Evolutionary conservation across 2,113 vertebrate genomes (phyloP), one percentile per base, ranked within the genome.

Genomic region (Melierax canorus): DNA sequence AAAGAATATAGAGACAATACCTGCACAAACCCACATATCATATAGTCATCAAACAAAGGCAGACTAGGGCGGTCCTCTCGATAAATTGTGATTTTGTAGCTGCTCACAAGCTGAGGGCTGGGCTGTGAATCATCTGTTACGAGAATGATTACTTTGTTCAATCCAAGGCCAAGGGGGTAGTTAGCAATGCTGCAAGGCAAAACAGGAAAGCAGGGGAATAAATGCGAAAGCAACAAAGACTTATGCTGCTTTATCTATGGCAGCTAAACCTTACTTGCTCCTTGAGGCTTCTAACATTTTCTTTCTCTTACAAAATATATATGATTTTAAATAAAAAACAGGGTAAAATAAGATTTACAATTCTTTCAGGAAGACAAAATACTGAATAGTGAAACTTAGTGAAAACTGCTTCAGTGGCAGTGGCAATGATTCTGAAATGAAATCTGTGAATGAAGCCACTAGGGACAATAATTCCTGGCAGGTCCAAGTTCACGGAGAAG

Each of bases 1-100:
- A 58, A 94, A 80, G 23, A 82, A 90, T 78, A 83, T 5, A 45
- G 20, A 72, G 45, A 95, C 71, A 96, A 46, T 98, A 99, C 99
- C 98, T 99, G 99, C 53, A 99, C 82, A 95, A 99, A 99, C 58
- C 99, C 98, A 58, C 99, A 99, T 32, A 97, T 98, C 97, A 98
- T 98, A 32, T 99, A 99, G 81, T 99, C 99, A 62, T 98, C 98
- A 91, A 99, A 99, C 93, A 99, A 98, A 32, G 99, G 99, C 87
- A 99, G 97, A 89, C 99, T 99, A 73, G 99, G 99, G 11, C 99
- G 99, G 86, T 98, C 99, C 91, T 99, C 99, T 29, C 99, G 98
- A 92, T 97, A 98, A 90, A 99, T 89, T 71, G 98, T 98, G 81
- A 99, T 96, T 79, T 97, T 99, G 97, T 99, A 99, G 30, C 97